These are phyloP conservation scores for Ctenicera cuprea DNA, from an alignment of 2,888 invertebrate species.

Conservation along the genomic window DNA sequence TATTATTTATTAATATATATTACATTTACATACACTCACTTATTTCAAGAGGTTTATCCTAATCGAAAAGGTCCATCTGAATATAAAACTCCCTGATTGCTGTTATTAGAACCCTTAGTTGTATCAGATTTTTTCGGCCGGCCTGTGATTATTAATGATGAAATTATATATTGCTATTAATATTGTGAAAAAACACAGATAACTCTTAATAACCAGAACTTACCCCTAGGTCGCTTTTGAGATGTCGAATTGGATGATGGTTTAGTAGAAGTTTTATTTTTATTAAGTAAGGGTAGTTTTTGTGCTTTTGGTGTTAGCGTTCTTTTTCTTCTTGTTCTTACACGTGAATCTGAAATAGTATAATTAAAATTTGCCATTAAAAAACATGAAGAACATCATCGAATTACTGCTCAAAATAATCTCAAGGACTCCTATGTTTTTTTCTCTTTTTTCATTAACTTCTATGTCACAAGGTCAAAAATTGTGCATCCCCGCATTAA, in stretches of 20 bases:
- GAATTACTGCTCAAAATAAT: too few species aligned
- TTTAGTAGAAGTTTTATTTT: not conserved
- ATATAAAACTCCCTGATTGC: not conserved
- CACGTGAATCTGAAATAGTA: conserved; percentile 11
- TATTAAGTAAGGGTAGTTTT: too few species aligned
- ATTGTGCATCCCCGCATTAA: too few species aligned
- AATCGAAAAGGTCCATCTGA: conserved; percentile 20
- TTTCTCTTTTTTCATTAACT: too few species aligned
- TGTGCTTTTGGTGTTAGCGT: not conserved
- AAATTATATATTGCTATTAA: not conserved
- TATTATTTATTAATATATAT: too few species aligned
- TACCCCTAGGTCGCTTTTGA: conserved; percentile 8
- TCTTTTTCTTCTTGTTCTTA: conserved; percentile 1
- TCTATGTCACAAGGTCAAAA: too few species aligned
- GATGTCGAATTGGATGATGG: not conserved
- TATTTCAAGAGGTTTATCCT: not conserved
- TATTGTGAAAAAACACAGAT: not conserved
- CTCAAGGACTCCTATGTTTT: too few species aligned
- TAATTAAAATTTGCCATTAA: too few species aligned
- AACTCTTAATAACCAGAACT: not conserved
- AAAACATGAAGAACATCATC: too few species aligned
- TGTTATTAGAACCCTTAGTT: not conserved
- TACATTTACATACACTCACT: too few species aligned
- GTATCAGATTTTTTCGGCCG: conserved; percentile 10
- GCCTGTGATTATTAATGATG: conserved; percentile 3